phyloP scores from a whole-genome alignment of 1,140 invertebrate genomes.

The Tribolium madens region DNA sequence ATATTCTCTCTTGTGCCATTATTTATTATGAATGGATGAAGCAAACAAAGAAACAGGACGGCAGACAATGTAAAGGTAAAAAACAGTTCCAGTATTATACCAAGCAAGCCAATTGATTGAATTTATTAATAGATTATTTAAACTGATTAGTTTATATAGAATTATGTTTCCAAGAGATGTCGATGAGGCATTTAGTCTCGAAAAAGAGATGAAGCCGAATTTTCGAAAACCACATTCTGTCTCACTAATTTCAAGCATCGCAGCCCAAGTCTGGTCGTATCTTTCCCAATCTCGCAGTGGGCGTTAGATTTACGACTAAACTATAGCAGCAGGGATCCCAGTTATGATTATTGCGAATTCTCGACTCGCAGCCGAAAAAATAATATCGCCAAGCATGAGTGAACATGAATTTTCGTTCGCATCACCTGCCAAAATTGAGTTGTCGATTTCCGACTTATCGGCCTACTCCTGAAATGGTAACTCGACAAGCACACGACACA shows the following conservation, averaged over 20 bases:
- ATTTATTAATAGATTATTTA: too few species aligned
- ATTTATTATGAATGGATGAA: not conserved
- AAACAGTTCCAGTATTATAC: not conserved
- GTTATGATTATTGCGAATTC: conserved; percentile 21
- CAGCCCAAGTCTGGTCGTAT: not conserved
- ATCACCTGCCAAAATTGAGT: conserved; percentile 7
- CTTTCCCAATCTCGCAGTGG: not conserved
- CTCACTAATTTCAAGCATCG: conserved; percentile 5
- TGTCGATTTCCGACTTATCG: not conserved
- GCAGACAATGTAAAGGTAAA: not conserved
- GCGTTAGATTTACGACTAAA: conserved; percentile 30
- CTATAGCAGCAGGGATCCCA: not conserved
- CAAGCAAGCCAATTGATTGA: not conserved
- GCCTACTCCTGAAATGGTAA: conserved; percentile 5
- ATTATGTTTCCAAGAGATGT: too few species aligned
- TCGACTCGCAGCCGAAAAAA: not conserved
- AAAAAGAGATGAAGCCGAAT: too few species aligned
- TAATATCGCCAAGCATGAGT: not conserved
- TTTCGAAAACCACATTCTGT: too few species aligned
- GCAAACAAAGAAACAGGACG: not conserved
- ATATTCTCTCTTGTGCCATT: not conserved
- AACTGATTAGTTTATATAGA: too few species aligned
- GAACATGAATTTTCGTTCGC: not conserved
- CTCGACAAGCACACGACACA: conserved; percentile 6
- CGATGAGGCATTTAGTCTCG: too few species aligned